These are phyloP conservation scores for Gobio gobio DNA, from an alignment of 2,113 vertebrate species.

Conservation along the genomic window DNA sequence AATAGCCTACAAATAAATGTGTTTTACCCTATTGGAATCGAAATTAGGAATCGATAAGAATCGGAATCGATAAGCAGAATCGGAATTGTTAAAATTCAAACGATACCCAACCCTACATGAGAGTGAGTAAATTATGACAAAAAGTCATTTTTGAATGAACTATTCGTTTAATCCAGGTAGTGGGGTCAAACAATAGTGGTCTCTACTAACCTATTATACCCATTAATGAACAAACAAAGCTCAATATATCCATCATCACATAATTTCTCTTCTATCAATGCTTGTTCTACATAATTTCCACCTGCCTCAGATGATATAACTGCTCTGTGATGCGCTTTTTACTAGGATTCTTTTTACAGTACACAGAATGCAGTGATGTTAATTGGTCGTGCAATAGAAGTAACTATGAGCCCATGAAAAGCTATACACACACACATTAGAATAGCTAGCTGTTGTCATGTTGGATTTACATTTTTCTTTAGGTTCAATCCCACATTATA, in stretches of 20 bases:
- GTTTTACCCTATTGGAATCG: too few species aligned
- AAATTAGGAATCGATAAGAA: too few species aligned
- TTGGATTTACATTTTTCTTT: background rate
- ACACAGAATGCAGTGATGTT: slow-evolving; percentile 1
- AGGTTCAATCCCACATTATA: background rate
- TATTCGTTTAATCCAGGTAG: background rate
- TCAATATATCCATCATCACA: slow-evolving; percentile 5
- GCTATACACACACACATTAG: background rate
- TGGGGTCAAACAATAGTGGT: background rate
- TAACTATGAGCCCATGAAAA: slow-evolving; percentile 17
- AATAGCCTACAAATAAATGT: too few species aligned
- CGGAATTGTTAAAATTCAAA: too few species aligned
- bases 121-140: background rate
- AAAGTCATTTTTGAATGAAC: background rate
- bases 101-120: too few species aligned
- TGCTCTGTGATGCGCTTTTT: background rate
- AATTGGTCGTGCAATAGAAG: slow-evolving; percentile 34
- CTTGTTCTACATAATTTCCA: background rate
- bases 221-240: background rate
- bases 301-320: slow-evolving; percentile 26
- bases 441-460: background rate
- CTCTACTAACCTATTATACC: too few species aligned
- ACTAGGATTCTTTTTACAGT: slow-evolving; percentile 4
- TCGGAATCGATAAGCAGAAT: too few species aligned
- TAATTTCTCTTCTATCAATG: slow-evolving; percentile 1